Percentiles rank a stretch among this genome's conserved stretches.
These are phyloP conservation scores for Solea solea DNA, from an alignment of 2,113 vertebrate species.

Conservation along the genomic window DNA sequence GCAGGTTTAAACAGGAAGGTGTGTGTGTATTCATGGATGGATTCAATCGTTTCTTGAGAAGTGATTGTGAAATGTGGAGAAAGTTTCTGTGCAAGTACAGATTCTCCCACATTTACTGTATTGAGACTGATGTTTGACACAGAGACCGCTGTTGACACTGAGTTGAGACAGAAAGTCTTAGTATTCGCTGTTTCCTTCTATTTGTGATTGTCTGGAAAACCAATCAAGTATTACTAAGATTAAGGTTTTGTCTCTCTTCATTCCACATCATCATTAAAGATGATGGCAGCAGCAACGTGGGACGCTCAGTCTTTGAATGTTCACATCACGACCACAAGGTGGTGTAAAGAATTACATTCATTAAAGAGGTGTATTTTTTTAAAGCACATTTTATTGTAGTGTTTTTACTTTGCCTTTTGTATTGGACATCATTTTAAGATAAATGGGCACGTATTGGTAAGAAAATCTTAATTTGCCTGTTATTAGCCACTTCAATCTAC, in stretches of 20 bases:
- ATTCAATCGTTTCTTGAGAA: not conserved
- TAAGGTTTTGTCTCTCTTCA: conserved; percentile 4
- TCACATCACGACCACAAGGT: conserved; percentile 42
- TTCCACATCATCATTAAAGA: conserved; percentile 5
- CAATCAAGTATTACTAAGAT: conserved; percentile 6
- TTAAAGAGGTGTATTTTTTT: not conserved
- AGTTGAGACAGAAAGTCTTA: conserved; percentile 17
- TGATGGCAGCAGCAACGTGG: not conserved
- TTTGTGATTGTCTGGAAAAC: conserved; percentile 43
- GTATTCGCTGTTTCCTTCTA: conserved; percentile 17
- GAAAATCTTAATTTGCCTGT: not conserved
- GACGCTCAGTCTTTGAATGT: not conserved
- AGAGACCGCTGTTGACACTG: conserved; percentile 6
- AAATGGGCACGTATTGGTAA: not conserved
- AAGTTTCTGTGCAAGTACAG: not conserved
- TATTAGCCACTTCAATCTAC: too few relatives aligned
- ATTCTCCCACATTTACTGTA: not conserved
- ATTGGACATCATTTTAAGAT: not conserved
- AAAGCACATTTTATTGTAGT: not conserved
- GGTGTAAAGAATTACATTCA: conserved; percentile 12
- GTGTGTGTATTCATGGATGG: not conserved
- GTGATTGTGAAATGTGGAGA: too few relatives aligned
- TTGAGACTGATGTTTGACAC: conserved; percentile 15
- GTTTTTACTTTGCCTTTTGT: not conserved
- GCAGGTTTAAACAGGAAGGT: not conserved